Evolutionary conservation across 2,113 vertebrate genomes (phyloP), one percentile per base, ranked within the genome.

Genomic region (Labeo catla): DNA sequence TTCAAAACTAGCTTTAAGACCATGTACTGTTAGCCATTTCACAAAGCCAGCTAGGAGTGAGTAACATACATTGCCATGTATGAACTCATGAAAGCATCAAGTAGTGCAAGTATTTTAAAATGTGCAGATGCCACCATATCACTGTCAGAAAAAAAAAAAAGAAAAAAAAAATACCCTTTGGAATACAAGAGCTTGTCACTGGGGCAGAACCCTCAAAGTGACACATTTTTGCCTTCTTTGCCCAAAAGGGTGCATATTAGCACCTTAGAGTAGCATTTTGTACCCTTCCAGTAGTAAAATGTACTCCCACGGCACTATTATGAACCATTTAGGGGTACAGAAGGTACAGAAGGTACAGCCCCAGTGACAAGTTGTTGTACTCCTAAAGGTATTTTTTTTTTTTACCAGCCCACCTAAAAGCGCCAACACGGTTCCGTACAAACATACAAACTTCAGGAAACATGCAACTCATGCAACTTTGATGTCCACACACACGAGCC

Each of bases 401-500:
- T 59, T 7, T 19, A 59, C 57, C 16, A 11, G 16, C 19, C 68
- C 16, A 72, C 16, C 39, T 45, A 10, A 61, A 59, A 61, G 57
- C 21, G 21, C 57, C 57, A 2, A 2, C 21, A 61, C 57, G 8
- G 57, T 21, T 61, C 57, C 21, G 3, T n/a, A 61, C 21, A 8
- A 8, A 61, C 19, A n/a, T 61, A 61, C 19, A 61, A 61, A 10
- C 39, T 21, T 72, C 39, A 16, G 3, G 4, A 36, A 68, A 68
- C 15, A 72, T 72, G 68, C 39, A 45, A 45, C 19, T 21, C 68
- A 72, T 72, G 39, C 68, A 72, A 72, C 39, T 45, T 72, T 72
- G 68, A 45, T 45, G 39, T 72, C 68, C 39, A 72, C 39, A 10
- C 68, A n/a, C 68, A 21, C 19, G 1, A 11, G 39, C 68, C 68